Evolutionary conservation across 2,888 invertebrate species (phyloP).

Genomic region (Cosmopolites sordidus): DNA sequence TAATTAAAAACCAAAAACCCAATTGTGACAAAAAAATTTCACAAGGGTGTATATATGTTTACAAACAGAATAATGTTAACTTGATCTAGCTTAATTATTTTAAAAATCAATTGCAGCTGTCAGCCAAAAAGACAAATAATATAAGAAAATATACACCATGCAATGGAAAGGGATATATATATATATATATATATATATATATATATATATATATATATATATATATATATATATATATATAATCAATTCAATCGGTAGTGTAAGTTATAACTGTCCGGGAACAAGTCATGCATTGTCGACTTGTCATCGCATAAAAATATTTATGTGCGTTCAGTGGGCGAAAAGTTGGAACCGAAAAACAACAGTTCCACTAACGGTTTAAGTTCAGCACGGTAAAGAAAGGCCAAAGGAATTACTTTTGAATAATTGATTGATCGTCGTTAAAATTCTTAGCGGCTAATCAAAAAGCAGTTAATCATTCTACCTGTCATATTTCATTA

Average conservation of each 20-base stretch:
- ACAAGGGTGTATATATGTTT: too few relatives aligned
- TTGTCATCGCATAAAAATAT: background rate
- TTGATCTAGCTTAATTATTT: too few relatives aligned
- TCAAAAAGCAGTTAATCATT: constrained; percentile 35
- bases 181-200: too few relatives aligned
- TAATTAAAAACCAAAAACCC: too few relatives aligned
- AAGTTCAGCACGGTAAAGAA: constrained; percentile 10
- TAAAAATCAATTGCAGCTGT: too few relatives aligned
- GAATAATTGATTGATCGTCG: constrained; percentile 26
- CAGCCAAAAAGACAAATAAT: too few relatives aligned
- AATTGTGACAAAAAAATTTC: too few relatives aligned
- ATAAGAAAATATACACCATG: too few relatives aligned
- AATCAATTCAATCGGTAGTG: background rate
- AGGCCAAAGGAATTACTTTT: constrained; percentile 23
- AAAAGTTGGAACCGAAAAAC: constrained; percentile 8
- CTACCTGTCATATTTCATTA: constrained; percentile 28
- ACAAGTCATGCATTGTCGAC: background rate
- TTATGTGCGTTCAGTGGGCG: constrained; percentile 4
- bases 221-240: too few relatives aligned
- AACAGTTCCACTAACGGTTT: constrained; percentile 20
- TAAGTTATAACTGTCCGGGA: background rate
- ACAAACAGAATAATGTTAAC: too few relatives aligned
- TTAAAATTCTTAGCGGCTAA: constrained; percentile 35
- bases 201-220: too few relatives aligned
- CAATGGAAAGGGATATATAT: too few relatives aligned